Percentiles rank a stretch among this genome's conserved stretches.
phyloP scores from a whole-genome alignment of 2,888 invertebrate genomes.

The Drosophila nigricruria region DNA sequence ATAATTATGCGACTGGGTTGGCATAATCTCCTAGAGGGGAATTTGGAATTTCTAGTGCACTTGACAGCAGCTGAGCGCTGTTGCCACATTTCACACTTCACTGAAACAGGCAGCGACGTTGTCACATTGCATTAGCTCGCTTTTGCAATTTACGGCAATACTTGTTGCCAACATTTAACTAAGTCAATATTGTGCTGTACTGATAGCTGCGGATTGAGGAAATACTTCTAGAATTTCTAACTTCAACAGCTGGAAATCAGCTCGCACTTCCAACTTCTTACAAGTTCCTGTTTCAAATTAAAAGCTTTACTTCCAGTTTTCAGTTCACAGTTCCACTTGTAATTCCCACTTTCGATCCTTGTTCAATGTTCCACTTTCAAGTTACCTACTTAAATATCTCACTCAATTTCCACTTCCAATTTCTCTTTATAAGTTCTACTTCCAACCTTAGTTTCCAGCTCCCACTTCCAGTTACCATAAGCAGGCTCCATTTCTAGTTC shows the following conservation, averaged over 20 bases:
- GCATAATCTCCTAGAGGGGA: neutral
- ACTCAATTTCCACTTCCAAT: neutral
- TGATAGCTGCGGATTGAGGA: neutral
- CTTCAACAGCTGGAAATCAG: neutral
- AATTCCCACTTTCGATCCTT: neutral
- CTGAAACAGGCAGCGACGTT: neutral
- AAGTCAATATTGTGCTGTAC: neutral
- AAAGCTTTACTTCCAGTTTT: too few species aligned
- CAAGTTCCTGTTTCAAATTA: too few species aligned
- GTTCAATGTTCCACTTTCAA: neutral
- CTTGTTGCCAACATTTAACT: neutral
- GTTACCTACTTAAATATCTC: too few species aligned
- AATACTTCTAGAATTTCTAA: neutral
- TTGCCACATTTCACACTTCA: constrained; percentile 5
- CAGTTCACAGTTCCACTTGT: too few species aligned
- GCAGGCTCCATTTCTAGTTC: too few species aligned
- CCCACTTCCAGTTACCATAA: too few species aligned
- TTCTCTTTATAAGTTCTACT: too few species aligned
- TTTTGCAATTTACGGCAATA: neutral
- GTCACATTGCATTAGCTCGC: neutral
- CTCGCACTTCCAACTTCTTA: too few species aligned
- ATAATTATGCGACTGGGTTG: neutral
- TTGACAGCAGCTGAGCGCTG: neutral
- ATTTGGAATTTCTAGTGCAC: neutral
- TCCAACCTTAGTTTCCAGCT: too few species aligned